Evolutionary conservation across 2,888 invertebrate genomes (phyloP).

Genomic region (Scelioninae gen. 1): DNA sequence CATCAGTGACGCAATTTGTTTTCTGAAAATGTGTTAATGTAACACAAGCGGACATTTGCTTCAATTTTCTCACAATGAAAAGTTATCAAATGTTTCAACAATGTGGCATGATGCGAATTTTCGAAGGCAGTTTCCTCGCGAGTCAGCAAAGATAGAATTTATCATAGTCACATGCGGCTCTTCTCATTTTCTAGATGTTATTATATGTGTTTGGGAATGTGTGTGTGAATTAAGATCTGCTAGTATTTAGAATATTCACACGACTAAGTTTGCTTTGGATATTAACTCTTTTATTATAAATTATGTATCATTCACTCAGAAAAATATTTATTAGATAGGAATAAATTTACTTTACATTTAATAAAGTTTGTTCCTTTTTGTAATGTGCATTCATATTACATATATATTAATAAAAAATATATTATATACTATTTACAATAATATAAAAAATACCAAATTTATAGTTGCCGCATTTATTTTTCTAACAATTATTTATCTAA

Average conservation of each 20-base stretch:
- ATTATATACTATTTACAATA: too few relatives aligned
- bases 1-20: constrained; percentile 41
- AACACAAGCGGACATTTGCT: constrained; percentile 55
- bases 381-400: too few relatives aligned
- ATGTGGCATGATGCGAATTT: constrained; percentile 45
- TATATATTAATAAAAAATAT: too few relatives aligned
- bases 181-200: constrained; percentile 52
- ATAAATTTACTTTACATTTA: too few relatives aligned
- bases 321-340: too few relatives aligned
- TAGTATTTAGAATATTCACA: constrained; percentile 38
- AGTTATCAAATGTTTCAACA: constrained; percentile 61
- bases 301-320: neutral
- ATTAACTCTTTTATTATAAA: neutral
- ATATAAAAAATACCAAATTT: too few relatives aligned
- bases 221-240: neutral
- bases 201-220: constrained; percentile 8
- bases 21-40: constrained; percentile 49
- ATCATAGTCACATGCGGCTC: constrained; percentile 42
- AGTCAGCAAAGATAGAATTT: constrained; percentile 54
- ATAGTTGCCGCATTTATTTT: too few relatives aligned
- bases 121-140: constrained; percentile 40
- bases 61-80: constrained; percentile 53
- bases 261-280: neutral
- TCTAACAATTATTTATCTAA: too few relatives aligned
- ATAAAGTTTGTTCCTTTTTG: too few relatives aligned